phyloP scores from a whole-genome alignment of 2,888 invertebrate species.

The Troides helena region DNA sequence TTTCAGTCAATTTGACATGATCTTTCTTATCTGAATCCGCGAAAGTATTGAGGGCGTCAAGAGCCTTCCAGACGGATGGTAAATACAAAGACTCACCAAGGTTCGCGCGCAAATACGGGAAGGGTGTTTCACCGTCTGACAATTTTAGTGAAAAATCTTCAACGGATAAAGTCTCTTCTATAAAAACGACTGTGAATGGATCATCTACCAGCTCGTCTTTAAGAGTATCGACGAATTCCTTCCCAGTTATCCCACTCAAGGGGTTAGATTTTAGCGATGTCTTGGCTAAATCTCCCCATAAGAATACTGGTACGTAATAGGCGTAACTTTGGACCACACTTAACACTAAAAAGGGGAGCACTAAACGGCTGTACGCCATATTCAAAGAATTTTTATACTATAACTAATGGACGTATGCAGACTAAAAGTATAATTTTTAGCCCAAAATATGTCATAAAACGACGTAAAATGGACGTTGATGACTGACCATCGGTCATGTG shows the following conservation, averaged over 20 bases:
- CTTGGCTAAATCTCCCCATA: slow-evolving; percentile 76
- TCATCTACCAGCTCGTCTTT: slow-evolving; percentile 56
- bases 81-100: slow-evolving; percentile 73
- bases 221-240: slow-evolving; percentile 61
- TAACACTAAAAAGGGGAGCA: slow-evolving; percentile 66
- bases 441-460: slow-evolving; percentile 62
- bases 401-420: slow-evolving; percentile 61
- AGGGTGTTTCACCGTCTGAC: slow-evolving; percentile 57
- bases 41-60: slow-evolving; percentile 76
- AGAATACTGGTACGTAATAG: slow-evolving; percentile 78
- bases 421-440: slow-evolving; percentile 59
- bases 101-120: slow-evolving; percentile 60
- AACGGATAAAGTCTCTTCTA: slow-evolving; percentile 77
- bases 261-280: slow-evolving; percentile 53
- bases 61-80: slow-evolving; percentile 82
- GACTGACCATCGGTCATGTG: slow-evolving; percentile 74
- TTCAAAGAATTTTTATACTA: slow-evolving; percentile 42
- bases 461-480: slow-evolving; percentile 62
- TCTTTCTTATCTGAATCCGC: slow-evolving; percentile 60
- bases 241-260: slow-evolving; percentile 48
- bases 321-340: slow-evolving; percentile 56
- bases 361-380: slow-evolving; percentile 73
- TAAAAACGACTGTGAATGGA: slow-evolving; percentile 72
- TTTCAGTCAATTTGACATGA: slow-evolving; percentile 60
- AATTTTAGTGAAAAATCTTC: slow-evolving; percentile 80